Evolutionary conservation across 2,888 invertebrate genomes (phyloP).

Genomic region (Antitype chi): DNA sequence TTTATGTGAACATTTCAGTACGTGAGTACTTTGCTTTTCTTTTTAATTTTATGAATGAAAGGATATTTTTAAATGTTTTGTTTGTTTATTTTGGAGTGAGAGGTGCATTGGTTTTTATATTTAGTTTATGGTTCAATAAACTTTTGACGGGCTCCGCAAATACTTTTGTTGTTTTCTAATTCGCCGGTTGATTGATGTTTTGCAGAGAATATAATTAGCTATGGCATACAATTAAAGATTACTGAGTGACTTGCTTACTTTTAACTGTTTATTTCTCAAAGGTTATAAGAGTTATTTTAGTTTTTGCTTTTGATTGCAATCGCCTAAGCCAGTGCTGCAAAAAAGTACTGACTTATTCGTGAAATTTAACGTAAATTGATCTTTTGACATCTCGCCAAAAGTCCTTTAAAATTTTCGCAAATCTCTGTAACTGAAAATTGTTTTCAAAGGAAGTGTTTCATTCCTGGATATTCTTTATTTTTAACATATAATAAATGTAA

Average conservation of each 20-base stretch:
- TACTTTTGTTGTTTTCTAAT: not conserved
- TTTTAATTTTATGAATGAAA: conserved; percentile 41
- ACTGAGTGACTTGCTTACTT: not conserved
- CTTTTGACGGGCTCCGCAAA: conserved; percentile 1
- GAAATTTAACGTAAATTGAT: too few relatives aligned
- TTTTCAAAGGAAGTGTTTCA: not conserved
- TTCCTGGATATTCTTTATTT: not conserved
- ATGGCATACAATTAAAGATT: conserved; percentile 20
- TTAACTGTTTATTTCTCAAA: not conserved
- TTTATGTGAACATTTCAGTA: conserved; percentile 23
- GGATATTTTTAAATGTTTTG: not conserved
- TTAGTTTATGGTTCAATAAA: conserved; percentile 25
- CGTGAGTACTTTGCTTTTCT: conserved; percentile 17
- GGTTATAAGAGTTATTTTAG: not conserved
- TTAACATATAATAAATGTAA: not conserved
- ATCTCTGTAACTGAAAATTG: not conserved
- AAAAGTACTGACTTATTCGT: not conserved
- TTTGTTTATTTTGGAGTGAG: not conserved
- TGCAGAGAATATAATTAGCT: conserved; percentile 21
- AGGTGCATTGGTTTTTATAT: conserved; percentile 3
- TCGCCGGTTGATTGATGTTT: conserved; percentile 7
- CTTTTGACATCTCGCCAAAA: not conserved
- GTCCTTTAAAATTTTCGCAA: not conserved
- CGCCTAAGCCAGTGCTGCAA: not conserved
- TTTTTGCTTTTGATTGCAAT: not conserved